Base-by-base conservation (phyloP, 1,140 invertebrate species). In the Papilio machaon region DNA sequence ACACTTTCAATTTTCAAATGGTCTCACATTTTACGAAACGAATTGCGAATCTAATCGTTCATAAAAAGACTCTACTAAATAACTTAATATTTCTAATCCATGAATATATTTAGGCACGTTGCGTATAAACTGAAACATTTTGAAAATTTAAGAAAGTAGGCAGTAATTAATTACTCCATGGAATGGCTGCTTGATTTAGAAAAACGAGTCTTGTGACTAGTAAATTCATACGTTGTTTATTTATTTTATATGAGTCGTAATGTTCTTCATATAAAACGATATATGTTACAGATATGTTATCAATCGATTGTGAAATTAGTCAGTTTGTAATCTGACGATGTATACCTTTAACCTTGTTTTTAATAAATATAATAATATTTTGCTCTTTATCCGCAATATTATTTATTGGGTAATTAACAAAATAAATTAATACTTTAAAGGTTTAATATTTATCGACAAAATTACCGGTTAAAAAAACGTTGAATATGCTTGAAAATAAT, bases 21-120 rank as follows among this genome's bases (percentile, higher is more conserved):
- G 64, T 70, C 13, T 70, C 30, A 70, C 30, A 70, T 70, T 35
- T 70, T 70, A 70, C 64, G 6, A 70, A 70, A 70, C 64, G 38
- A 70, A 70, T 70, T 70, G 64, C 13, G 30, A 70, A 35, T 35
- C 23, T 7, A 70, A 3, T 35, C 64, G 64, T 13, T 70, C 64
- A 30, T 38, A 70, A 70, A 70, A 70, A 70, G 30, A 70, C 64
- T 70, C 64, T 70, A 6, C 64, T 70, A 70, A 70, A 70, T 70
- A 35, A 58, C n/a, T n/a, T 13, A 35, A 4, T 35, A 35, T 6
- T 70, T 35, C 64, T 58, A 35, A 38, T 70, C 38, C 15, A 35
- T 67, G 23, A 67, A 3, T 11, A 30, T 30, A 54, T 17, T 17
- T 17, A 30, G 2, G 23, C 4, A 43, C 38, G 3, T 43, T 43